phyloP scores from a whole-genome alignment of 2,113 vertebrate genomes.

The Daboia siamensis region DNA sequence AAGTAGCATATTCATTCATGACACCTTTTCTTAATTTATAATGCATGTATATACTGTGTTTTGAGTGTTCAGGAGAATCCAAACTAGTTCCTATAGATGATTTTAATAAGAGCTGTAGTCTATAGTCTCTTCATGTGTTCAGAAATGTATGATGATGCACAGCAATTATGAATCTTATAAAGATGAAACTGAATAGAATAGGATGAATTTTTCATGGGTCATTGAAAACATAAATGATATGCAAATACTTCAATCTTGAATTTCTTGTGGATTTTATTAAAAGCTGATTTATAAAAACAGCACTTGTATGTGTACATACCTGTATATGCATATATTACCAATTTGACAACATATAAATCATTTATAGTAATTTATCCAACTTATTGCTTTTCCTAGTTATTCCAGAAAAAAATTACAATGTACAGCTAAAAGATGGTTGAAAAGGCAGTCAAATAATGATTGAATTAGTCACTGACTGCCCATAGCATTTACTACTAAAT shows the following conservation, averaged over 20 bases:
- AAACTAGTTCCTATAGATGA: slow-evolving; percentile 34
- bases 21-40: slow-evolving; percentile 23
- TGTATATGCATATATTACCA: neutral
- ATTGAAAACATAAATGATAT: neutral
- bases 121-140: neutral
- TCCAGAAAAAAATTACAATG: slow-evolving; percentile 3
- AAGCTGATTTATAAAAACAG: neutral
- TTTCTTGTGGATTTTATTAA: neutral
- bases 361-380: neutral
- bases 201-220: slow-evolving; percentile 29
- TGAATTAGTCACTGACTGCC: neutral
- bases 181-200: slow-evolving; percentile 26
- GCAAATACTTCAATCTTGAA: neutral
- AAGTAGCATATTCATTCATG: slow-evolving; percentile 45
- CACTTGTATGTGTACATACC: neutral
- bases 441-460: neutral
- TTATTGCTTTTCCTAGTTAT: neutral
- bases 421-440: neutral
- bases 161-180: slow-evolving; percentile 39
- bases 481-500: neutral
- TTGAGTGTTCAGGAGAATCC: slow-evolving; percentile 21
- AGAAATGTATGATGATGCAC: neutral
- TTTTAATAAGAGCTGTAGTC: neutral
- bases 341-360: neutral
- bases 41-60: neutral